phyloP scores from a whole-genome alignment of 2,888 invertebrate genomes.

The Acrocyrtus sp. region DNA sequence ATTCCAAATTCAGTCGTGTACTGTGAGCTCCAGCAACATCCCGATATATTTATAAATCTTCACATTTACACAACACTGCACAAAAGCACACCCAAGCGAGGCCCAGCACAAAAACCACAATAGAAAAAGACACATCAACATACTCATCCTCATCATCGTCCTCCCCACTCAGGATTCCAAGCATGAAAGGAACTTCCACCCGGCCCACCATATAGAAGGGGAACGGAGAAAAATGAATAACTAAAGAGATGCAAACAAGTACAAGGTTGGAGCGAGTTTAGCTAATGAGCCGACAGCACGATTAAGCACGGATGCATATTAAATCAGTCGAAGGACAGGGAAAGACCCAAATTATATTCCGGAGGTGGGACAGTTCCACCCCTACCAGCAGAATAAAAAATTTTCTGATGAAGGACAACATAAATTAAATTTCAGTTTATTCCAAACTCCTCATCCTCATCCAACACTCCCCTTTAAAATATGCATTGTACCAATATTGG shows the following conservation, averaged over 20 bases:
- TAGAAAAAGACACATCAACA: neutral
- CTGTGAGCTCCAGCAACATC: too few species aligned
- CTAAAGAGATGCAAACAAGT: constrained; percentile 8
- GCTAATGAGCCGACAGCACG: constrained; percentile 44
- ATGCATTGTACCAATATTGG: too few species aligned
- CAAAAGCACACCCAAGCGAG: constrained; percentile 18
- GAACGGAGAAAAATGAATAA: too few species aligned
- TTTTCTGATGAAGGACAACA: too few species aligned
- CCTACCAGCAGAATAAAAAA: neutral
- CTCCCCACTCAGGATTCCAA: neutral
- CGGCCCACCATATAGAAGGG: constrained; percentile 6
- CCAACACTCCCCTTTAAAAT: too few species aligned
- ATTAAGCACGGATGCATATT: constrained; percentile 47
- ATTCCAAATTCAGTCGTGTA: too few species aligned
- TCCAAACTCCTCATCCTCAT: too few species aligned
- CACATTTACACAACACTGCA: too few species aligned
- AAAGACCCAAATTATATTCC: constrained; percentile 21
- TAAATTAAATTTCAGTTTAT: too few species aligned
- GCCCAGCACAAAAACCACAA: constrained; percentile 1
- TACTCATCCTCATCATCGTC: neutral
- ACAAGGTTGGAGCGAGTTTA: neutral
- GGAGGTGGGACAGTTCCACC: neutral
- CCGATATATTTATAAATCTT: too few species aligned
- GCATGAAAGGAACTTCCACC: neutral
- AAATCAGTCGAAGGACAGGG: constrained; percentile 12